Evolutionary conservation across 2,888 invertebrate genomes (phyloP).

Genomic region (Andrena fulva): DNA sequence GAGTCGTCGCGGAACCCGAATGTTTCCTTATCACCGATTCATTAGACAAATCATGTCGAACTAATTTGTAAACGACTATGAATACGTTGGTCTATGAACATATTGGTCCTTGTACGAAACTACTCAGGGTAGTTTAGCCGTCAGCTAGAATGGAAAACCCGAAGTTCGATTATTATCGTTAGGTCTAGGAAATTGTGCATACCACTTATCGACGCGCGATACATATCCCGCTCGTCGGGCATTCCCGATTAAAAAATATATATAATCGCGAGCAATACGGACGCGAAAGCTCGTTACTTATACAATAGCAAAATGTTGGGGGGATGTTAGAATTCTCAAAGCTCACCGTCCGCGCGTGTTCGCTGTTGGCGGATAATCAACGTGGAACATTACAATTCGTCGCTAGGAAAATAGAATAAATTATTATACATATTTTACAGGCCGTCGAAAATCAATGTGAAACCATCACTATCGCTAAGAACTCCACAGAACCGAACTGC

Average conservation of each 20-base stretch:
- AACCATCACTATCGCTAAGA: not conserved
- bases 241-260: conserved; percentile 37
- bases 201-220: conserved; percentile 40
- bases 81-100: conserved; percentile 46
- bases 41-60: not conserved
- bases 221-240: conserved; percentile 4
- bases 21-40: not conserved
- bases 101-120: conserved; percentile 52
- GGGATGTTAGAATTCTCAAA: conserved; percentile 33
- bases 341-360: conserved; percentile 20
- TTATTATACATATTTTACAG: not conserved
- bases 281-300: conserved; percentile 28
- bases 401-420: conserved; percentile 10
- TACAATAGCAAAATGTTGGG: conserved; percentile 25
- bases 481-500: not conserved
- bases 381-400: not conserved
- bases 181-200: conserved; percentile 21
- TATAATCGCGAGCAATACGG: conserved; percentile 31
- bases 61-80: not conserved
- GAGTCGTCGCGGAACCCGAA: not conserved
- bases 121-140: conserved; percentile 34
- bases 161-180: conserved; percentile 9
- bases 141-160: conserved; percentile 16
- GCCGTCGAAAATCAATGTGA: not conserved
- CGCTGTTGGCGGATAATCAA: conserved; percentile 2